Evolutionary conservation across 2,888 invertebrate genomes (phyloP).

Genomic region (Euplexia lucipara): DNA sequence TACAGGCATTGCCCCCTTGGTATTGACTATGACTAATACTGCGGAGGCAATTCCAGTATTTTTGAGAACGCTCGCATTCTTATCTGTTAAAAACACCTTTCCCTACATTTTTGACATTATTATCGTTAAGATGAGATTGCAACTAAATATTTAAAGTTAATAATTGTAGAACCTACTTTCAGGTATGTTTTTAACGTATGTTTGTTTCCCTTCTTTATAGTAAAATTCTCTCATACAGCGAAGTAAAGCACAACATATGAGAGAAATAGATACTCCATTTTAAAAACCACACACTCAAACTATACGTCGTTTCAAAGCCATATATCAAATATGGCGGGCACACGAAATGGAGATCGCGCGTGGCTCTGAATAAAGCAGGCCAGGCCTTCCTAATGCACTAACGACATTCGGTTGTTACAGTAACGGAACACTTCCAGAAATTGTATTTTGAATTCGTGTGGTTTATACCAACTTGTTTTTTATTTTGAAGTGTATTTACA

Average conservation of each 20-base stretch:
- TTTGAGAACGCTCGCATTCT: too few relatives aligned
- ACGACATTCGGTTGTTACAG: conserved; percentile 57
- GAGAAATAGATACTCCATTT: conserved; percentile 6
- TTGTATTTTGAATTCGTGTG: conserved; percentile 30
- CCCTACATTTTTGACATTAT: too few relatives aligned
- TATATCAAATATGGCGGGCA: conserved; percentile 63
- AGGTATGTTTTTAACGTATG: too few relatives aligned
- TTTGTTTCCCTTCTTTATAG: too few relatives aligned
- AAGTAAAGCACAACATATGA: neutral
- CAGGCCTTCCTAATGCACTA: conserved; percentile 50
- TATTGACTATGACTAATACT: too few relatives aligned
- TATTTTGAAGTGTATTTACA: neutral
- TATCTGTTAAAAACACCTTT: too few relatives aligned
- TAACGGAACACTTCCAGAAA: conserved; percentile 34
- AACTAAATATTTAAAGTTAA: too few relatives aligned
- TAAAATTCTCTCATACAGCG: too few relatives aligned
- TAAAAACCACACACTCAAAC: conserved; percentile 25
- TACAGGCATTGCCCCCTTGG: too few relatives aligned
- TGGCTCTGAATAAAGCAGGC: conserved; percentile 61
- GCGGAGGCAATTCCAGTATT: too few relatives aligned
- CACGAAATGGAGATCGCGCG: conserved; percentile 58
- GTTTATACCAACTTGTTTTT: neutral
- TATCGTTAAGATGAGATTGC: too few relatives aligned
- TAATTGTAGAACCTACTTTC: too few relatives aligned
- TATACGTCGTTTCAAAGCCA: conserved; percentile 41